A percentile compares a stretch with the other conserved stretches of the same genome.
These are phyloP conservation scores for Myoxocephalus aenaeus DNA, from an alignment of 2,797 vertebrate genomes.

Conservation along the genomic window DNA sequence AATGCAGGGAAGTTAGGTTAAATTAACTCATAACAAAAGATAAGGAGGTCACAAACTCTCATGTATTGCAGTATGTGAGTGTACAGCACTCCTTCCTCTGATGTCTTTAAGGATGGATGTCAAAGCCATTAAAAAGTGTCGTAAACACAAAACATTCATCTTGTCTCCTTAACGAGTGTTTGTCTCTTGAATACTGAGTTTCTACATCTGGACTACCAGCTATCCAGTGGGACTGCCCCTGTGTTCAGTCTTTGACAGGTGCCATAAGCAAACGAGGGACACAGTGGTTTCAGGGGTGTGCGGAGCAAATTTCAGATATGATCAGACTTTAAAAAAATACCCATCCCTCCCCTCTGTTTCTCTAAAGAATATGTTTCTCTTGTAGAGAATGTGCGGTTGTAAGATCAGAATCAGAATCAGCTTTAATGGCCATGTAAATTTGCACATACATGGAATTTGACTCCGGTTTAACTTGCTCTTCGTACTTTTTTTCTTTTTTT, in stretches of 20 bases:
- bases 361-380: neutral
- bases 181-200: conserved; percentile 3
- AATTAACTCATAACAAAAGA: neutral
- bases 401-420: too few relatives aligned
- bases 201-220: conserved; percentile 8
- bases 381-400: conserved; percentile 11
- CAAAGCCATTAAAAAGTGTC: neutral
- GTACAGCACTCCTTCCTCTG: neutral
- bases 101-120: neutral
- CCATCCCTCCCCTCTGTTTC: neutral
- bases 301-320: conserved; percentile 17
- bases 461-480: too few relatives aligned
- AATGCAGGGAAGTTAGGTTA: neutral
- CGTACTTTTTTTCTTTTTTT: too few relatives aligned
- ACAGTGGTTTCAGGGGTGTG: conserved; percentile 13
- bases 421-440: too few relatives aligned
- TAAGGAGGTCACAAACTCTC: neutral
- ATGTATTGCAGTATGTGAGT: neutral
- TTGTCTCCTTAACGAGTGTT: neutral
- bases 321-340: neutral
- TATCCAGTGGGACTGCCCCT: conserved; percentile 35
- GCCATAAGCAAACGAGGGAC: conserved; percentile 42
- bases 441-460: too few relatives aligned
- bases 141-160: neutral
- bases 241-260: conserved; percentile 35